Conservation (phyloP, 1,140 invertebrate species). For the Zeugodacus cucurbitae region DNA sequence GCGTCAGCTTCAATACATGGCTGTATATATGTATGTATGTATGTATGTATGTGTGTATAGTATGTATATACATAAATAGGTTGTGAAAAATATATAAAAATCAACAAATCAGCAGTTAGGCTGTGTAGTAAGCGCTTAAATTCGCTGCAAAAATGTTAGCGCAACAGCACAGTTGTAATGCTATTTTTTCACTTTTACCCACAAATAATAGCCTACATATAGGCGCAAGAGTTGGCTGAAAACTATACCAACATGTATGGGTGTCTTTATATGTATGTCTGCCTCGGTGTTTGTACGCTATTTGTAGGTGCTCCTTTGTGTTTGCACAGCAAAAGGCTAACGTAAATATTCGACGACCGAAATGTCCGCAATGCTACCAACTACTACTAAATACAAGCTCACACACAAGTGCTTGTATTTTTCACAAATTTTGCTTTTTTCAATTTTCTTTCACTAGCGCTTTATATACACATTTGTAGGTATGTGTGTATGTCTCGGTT, state of each 20-base stretch:
- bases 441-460: neutral
- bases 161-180: neutral
- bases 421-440: neutral
- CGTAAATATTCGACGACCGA: neutral
- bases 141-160: neutral
- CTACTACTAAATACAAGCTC: neutral
- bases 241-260: neutral
- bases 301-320: neutral
- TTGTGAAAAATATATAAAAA: too few species aligned
- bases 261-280: neutral
- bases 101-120: too few species aligned
- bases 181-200: neutral
- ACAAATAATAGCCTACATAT: neutral
- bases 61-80: neutral
- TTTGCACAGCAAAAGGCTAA: slow-evolving; percentile 8
- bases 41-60: neutral
- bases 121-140: neutral
- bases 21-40: neutral
- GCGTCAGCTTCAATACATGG: neutral
- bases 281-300: too few species aligned
- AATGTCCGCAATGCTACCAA: neutral
- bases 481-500: neutral
- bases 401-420: neutral
- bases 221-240: neutral
- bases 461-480: neutral